phyloP scores from a whole-genome alignment of 2,113 vertebrate genomes.

The Hemibagrus wyckioides region DNA sequence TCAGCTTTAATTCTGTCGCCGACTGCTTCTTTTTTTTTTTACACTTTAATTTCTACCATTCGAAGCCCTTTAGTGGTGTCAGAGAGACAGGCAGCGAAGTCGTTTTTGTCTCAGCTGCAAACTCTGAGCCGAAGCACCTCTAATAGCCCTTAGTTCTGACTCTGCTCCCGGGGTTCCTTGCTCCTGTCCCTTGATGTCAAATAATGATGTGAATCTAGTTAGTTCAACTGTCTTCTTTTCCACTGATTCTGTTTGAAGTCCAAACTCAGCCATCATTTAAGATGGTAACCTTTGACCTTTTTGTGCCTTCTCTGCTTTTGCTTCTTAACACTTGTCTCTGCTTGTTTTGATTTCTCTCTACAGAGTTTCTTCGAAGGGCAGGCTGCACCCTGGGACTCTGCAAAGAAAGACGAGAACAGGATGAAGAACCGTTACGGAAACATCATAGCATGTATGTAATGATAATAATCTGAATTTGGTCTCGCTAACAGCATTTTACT shows the following conservation, averaged over 20 bases:
- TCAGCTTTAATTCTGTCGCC: constrained; percentile 2
- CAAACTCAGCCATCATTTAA: constrained; percentile 43
- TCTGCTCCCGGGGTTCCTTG: constrained; percentile 36
- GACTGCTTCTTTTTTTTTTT: neutral
- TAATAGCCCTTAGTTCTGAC: constrained; percentile 48
- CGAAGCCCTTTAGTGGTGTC: constrained; percentile 25
- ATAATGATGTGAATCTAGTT: constrained; percentile 52
- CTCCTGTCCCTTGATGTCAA: constrained; percentile 45
- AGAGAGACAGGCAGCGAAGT: constrained; percentile 10
- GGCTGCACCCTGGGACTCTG: constrained; percentile 93
- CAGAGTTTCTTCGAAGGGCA: constrained; percentile 99
- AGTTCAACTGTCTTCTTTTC: constrained; percentile 32
- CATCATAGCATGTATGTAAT: constrained; percentile 94
- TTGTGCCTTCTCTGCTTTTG: constrained; percentile 1
- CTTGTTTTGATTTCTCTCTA: constrained; percentile 13
- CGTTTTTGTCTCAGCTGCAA: constrained; percentile 9
- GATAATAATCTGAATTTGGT: neutral
- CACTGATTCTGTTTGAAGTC: constrained; percentile 37
- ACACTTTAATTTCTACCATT: constrained; percentile 29
- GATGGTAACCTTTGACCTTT: constrained; percentile 36
- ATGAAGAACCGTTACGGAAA: constrained; percentile 99
- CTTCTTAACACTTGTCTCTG: constrained; percentile 27
- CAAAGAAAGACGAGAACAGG: constrained; percentile 97
- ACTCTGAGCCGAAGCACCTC: constrained; percentile 23
- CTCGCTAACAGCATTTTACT: neutral